These are phyloP conservation scores for Chrysaora quinquecirrha DNA, from an alignment of 30 jellyfish, hydroid and myxozoan species.

Conservation along the genomic window DNA sequence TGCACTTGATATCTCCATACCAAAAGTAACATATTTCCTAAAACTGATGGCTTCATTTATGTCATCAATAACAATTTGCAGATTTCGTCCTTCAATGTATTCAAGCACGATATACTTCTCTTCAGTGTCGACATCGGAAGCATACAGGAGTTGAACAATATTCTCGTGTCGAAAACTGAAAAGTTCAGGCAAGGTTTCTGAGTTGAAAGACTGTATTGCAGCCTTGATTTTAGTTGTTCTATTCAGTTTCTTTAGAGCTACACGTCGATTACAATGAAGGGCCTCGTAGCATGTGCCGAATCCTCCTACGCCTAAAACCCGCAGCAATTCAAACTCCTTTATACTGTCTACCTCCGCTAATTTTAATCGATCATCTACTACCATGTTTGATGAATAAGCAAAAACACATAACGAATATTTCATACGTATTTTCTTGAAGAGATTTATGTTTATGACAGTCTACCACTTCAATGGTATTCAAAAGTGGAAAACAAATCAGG, in stretches of 20 bases:
- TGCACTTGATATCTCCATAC: conserved; percentile 74
- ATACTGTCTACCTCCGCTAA: conserved; percentile 22
- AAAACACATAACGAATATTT: no score
- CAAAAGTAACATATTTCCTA: conserved; percentile 32
- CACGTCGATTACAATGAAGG: conserved; percentile 33
- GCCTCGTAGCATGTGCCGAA: conserved; percentile 98
- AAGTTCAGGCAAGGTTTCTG: conserved; percentile 77
- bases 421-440: no score
- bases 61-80: conserved; percentile 75
- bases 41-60: conserved; percentile 30
- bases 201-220: conserved; percentile 72
- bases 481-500: no score
- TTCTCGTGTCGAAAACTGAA: conserved; percentile 64
- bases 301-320: conserved; percentile 90
- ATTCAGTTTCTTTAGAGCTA: conserved; percentile 76
- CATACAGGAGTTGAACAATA: conserved; percentile 66
- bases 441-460: no score
- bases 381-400: conserved; percentile 37
- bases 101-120: conserved; percentile 68
- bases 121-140: conserved; percentile 49
- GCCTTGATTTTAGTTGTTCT: conserved; percentile 83
- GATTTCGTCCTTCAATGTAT: conserved; percentile 77
- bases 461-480: no score
- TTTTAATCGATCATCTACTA: conserved; percentile 18
- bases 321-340: conserved; percentile 56